Base-by-base conservation (phyloP, 2,888 invertebrate genomes). In the Muscina levida region DNA sequence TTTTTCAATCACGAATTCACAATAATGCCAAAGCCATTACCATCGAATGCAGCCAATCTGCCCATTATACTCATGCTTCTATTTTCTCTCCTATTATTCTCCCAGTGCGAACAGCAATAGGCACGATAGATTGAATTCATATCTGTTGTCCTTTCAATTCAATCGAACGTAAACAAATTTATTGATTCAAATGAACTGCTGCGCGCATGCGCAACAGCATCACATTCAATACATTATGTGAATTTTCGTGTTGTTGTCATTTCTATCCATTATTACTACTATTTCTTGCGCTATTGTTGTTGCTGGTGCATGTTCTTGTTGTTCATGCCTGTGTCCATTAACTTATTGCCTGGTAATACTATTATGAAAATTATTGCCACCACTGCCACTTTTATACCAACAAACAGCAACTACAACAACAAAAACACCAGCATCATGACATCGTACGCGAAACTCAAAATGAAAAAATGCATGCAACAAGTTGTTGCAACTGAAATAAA, bases 211-310 rank as follows among this genome's bases (percentile, higher is more conserved):
- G 72, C 72, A 62, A 37, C 48, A 48, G 44, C 46, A 42, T 37
- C 19, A 24, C 59, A 72, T 59, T 72, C 59, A 62, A 75, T 68
- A 71, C 65, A 73, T 76, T 76, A 77, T 77, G 70, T 74, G 53
- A 62, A 72, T 48, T 72, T 77, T 81, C 77, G 77, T 75, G 74
- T 77, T 72, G 62, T 72, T 81, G 80, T 77, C 73, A 77, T 80
- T 80, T 77, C 31, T 59, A 71, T 56, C 66, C 66, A 77, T 80
- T 77, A 66, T 71, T 62, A 73, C 66, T 53, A 76, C 66, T 79
- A 74, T 74, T 65, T 66, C 74, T 59, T 71, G 42, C 44, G 44
- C 31, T 24, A 26, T 39, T 26, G 19, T 42, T 65, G 68, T 3
- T 65, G 67, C 11, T 39, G 19, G 11, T 67, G 17, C 70, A 73